phyloP scores from a whole-genome alignment of 2,797 vertebrate species.

The Thripadectes ignobilis region DNA sequence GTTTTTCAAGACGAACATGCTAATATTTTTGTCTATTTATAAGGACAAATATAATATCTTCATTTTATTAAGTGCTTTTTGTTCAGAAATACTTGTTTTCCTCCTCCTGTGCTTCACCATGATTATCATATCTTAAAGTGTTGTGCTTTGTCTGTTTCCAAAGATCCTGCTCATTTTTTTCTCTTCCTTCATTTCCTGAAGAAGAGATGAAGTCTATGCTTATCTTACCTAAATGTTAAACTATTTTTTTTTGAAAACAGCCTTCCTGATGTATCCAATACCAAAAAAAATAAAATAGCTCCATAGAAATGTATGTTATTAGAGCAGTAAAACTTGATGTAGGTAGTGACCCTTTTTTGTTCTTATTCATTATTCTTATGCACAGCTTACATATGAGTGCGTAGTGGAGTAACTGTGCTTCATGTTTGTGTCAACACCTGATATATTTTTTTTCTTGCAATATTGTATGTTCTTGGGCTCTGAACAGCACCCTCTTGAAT shows the following conservation, averaged over 20 bases:
- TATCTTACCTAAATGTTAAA: not conserved
- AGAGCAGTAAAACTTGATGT: not conserved
- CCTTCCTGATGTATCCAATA: not conserved
- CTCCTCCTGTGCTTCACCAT: not conserved
- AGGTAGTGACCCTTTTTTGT: not conserved
- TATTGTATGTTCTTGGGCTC: not conserved
- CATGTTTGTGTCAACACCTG: not conserved
- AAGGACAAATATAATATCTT: not conserved
- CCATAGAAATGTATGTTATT: not conserved
- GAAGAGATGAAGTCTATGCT: not conserved
- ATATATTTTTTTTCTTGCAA: accelerated
- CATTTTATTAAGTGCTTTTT: not conserved
- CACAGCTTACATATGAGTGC: not conserved
- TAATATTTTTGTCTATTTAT: not conserved
- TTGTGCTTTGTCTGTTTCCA: not conserved
- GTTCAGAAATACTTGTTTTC: not conserved
- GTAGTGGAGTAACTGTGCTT: not conserved
- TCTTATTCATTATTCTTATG: not conserved
- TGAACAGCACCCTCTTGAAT: not conserved
- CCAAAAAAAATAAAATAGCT: not conserved
- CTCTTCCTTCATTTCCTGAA: not conserved
- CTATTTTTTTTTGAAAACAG: not conserved
- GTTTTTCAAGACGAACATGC: not conserved
- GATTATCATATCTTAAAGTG: not conserved
- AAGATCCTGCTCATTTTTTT: not conserved